Base-by-base conservation (phyloP, 2,888 invertebrate genomes). In the Nomada fucata region DNA sequence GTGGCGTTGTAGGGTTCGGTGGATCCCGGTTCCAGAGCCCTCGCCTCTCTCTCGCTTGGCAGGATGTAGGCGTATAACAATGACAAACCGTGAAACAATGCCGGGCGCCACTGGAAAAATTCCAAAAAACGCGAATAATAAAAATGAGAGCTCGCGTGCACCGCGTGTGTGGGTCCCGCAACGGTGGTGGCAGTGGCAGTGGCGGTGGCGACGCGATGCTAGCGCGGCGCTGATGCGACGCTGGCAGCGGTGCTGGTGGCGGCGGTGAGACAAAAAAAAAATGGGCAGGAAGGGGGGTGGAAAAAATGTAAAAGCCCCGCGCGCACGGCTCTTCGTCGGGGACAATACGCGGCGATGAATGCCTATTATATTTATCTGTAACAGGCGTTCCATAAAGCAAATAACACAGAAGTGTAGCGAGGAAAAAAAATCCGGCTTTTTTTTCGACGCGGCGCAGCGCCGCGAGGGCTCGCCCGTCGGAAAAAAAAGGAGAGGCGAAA, bases 361-460 rank as follows among this genome's bases (percentile, higher is more conserved):
- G 93, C 93, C 93, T 93, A 93, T 93, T 93, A 93, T 93, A 93
- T 93, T 93, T 93, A 93, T 93, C 92, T 93, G 93, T 93, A 93
- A 93, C 93, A 93, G 93, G 92, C 93, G 93, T 93, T 93, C 91
- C 93, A 93, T 93, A 93, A 93, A 93, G 92, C 93, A 93, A 93
- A 93, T 93, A 93, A 92, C 91, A 91, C 90, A 91, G 89, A 90
- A 91, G 90, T 90, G 91, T 90, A 91, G 91, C 91, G 91, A 91
- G 90, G 90, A 88, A 36, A 47, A 91, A 90, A 91, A 91, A 90
- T 88, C 86, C 87, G 83, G 87, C 86, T 84, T 85, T 89, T 83
- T 86, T 89, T 88, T 89, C 88, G 87, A 89, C 89, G 86, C 87
- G 88, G 84, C 80, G 79, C 88, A 81, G 83, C 75, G 88, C 88